Base-by-base conservation (phyloP, 2,888 invertebrate genomes). In the Hypsopygia costalis region DNA sequence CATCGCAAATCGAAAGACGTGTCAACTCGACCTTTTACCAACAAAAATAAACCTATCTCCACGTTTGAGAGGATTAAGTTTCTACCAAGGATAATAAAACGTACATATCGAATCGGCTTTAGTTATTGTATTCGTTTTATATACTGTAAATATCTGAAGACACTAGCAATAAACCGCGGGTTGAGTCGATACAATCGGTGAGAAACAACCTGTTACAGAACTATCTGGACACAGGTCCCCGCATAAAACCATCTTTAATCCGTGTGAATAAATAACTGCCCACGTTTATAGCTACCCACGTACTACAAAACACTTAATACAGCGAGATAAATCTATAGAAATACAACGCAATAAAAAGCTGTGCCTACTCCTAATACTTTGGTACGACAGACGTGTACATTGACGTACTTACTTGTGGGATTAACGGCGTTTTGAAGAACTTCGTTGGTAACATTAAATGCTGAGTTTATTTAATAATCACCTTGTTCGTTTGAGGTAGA, bases 191-290 rank as follows among this genome's bases (percentile, higher is more conserved):
- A 72, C 68, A 70, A 73, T 77, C 76, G 62, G 63, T 75, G 73
- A 77, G 64, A 72, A 74, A 74, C 69, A 73, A 70, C 69, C 70
- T 70, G 69, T 63, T 73, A 58, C 58, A 61, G 71, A 68, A 70
- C 70, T 73, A 70, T 60, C 52, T 48, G 56, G 58, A 62, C 61
- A 58, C 61, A 60, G 63, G 62, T 65, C 64, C 56, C 51, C 67
- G 64, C 67, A 74, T 72, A 73, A 72, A 70, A 57, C 53, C 56
- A 62, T 59, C 63, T 54, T 66, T 69, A 69, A 69, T 66, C 62
- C 69, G 62, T 62, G 68, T 78, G 75, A 75, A 85, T 83, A 81
- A 79, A 81, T 78, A 81, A 69, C 62, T 69, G 61, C 82, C 82
- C 76, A 81, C 83, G 69, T 70, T 41, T 55, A 61, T 3, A 16